Conservation (phyloP, 2,797 vertebrate genomes). For the Danio aesculapii region DNA sequence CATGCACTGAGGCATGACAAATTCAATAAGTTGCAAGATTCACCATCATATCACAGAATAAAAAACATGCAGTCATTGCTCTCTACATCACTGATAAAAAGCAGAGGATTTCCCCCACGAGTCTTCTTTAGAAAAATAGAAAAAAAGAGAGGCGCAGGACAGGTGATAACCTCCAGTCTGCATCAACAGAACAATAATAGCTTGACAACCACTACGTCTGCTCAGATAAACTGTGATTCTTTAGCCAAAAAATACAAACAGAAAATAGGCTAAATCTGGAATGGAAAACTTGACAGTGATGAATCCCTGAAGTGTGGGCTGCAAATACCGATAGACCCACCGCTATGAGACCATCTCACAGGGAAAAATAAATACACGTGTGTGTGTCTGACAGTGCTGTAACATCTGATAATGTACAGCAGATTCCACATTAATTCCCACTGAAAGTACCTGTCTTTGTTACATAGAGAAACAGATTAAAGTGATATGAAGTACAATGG, state of each 20-base stretch:
- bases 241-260: background rate
- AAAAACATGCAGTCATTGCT: no score
- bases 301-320: background rate
- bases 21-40: background rate
- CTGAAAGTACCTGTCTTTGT: slow-evolving; percentile 31
- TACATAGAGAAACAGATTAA: background rate
- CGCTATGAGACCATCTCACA: background rate
- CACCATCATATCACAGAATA: background rate
- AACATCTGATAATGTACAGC: background rate
- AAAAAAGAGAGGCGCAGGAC: no score
- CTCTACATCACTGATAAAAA: background rate
- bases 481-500: slow-evolving; percentile 10
- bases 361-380: background rate
- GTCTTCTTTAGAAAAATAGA: background rate
- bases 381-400: slow-evolving; percentile 29
- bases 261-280: background rate
- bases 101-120: background rate
- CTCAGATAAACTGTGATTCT: background rate
- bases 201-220: slow-evolving; percentile 3
- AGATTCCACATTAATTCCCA: background rate
- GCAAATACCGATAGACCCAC: background rate
- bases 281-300: background rate
- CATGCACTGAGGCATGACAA: background rate
- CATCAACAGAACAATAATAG: background rate
- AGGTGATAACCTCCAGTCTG: background rate